Base-by-base conservation (phyloP, 2,888 invertebrate genomes). In the Metalampra italica region DNA sequence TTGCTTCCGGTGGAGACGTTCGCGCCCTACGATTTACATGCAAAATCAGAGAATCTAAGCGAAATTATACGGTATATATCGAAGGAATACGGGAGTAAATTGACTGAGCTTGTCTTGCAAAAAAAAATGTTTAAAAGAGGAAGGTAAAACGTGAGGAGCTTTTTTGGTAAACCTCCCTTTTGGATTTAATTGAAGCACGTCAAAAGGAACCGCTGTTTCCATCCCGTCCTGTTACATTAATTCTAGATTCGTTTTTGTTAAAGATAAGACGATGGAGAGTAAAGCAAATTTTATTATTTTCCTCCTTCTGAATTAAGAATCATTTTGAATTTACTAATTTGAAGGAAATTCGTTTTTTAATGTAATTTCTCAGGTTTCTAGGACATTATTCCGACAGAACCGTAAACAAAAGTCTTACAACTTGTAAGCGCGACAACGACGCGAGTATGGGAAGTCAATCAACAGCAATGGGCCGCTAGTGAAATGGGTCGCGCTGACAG, bases 1-100 rank as follows among this genome's bases (percentile, higher is more conserved):
- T 68, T 69, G 63, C 60, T 50, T 39, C 43, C 47, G 45, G 53
- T 54, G 60, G 60, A 62, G 57, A 50, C 58, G 52, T 53, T n/a
- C 55, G 51, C 55, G 52, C 51, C 14, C 43, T 45, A 37, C 50
- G 53, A 57, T 62, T 54, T 59, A 50, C 51, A 62, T 60, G 57
- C 56, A 60, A 59, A 64, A 57, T 49, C 29, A 49, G 34, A 38
- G 34, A 45, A 43, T 3, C 36, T 55, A 54, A 22, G 41, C 43
- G 48, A 60, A 58, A 59, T 55, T 51, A 55, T 52, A 43, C 43
- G 47, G 49, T 62, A 57, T 47, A 47, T 39, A 46, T 42, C 12
- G 11, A 43, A 48, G 29, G 38, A 49, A 55, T 54, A 58, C 47
- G 50, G 57, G 15, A 32, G 42, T 12, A 29, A 53, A 49, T 57